Conservation (phyloP, 2,797 vertebrate genomes). For the Pseudochirops corinnae region DNA sequence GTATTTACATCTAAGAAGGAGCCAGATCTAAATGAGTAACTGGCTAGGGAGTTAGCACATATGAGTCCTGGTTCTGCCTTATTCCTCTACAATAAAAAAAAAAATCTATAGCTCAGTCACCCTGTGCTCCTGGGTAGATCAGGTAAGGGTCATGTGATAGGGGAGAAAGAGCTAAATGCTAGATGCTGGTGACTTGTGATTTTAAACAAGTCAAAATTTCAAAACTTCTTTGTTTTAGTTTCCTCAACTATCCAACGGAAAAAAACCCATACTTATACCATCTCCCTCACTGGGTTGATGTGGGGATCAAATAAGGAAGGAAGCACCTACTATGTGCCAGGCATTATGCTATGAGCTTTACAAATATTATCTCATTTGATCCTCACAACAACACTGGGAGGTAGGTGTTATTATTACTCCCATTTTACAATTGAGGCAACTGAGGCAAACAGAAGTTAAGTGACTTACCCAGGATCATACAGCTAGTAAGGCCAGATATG, state of each 20-base stretch:
- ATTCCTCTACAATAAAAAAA: background rate
- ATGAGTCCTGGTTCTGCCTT: background rate
- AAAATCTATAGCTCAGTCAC: background rate
- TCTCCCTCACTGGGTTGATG: background rate
- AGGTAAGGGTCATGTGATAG: background rate
- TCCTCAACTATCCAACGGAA: slow-evolving; percentile 22
- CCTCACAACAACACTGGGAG: background rate
- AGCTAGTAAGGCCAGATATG: background rate
- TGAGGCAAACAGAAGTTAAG: background rate
- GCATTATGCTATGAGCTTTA: too few relatives aligned
- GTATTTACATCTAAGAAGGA: slow-evolving; percentile 3
- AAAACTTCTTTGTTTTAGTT: slow-evolving; percentile 1
- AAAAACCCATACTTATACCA: background rate
- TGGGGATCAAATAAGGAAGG: slow-evolving; percentile 35
- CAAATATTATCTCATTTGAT: background rate
- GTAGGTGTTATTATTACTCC: background rate
- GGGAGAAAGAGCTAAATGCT: background rate
- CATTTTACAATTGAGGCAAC: background rate
- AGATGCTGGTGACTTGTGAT: background rate
- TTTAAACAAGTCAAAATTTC: background rate
- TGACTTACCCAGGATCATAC: background rate
- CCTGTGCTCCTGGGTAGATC: background rate
- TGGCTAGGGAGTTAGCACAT: background rate
- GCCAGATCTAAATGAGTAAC: background rate
- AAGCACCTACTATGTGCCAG: background rate